Evolutionary conservation across 2,888 invertebrate species (phyloP).

Genomic region (Cephus rjabovi): DNA sequence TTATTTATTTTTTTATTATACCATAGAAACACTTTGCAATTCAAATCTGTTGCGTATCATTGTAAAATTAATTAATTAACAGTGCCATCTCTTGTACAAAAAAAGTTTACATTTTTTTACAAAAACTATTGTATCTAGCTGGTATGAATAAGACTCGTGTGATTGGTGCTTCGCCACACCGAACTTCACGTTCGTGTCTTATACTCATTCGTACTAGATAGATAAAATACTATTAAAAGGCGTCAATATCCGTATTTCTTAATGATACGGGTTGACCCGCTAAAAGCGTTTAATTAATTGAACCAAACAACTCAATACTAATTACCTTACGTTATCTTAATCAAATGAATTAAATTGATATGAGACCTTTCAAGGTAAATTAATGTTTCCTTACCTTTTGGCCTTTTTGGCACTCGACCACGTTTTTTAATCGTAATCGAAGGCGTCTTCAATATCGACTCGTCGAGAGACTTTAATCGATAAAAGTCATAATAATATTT

Average conservation of each 20-base stretch:
- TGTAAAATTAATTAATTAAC: slow-evolving; percentile 2
- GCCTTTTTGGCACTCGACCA: slow-evolving; percentile 86
- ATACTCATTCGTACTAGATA: no score
- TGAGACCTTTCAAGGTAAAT: background rate
- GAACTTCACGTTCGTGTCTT: no score
- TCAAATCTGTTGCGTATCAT: background rate
- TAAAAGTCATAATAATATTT: slow-evolving; percentile 90
- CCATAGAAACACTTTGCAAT: slow-evolving; percentile 7
- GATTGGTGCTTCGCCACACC: no score
- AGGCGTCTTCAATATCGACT: slow-evolving; percentile 87
- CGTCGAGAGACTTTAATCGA: slow-evolving; percentile 84
- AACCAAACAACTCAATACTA: background rate
- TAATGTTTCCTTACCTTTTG: slow-evolving; percentile 75
- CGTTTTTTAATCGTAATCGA: slow-evolving; percentile 87
- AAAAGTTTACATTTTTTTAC: no score
- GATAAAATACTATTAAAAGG: background rate
- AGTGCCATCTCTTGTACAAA: no score
- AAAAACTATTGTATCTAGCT: no score
- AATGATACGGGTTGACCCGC: background rate
- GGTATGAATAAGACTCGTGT: no score
- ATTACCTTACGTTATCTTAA: background rate
- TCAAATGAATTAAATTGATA: background rate
- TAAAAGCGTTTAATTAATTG: background rate
- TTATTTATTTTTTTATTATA: background rate
- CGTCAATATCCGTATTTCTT: background rate